Evolutionary conservation across 2,888 invertebrate genomes (phyloP).

Genomic region (Cybosia mesomella): DNA sequence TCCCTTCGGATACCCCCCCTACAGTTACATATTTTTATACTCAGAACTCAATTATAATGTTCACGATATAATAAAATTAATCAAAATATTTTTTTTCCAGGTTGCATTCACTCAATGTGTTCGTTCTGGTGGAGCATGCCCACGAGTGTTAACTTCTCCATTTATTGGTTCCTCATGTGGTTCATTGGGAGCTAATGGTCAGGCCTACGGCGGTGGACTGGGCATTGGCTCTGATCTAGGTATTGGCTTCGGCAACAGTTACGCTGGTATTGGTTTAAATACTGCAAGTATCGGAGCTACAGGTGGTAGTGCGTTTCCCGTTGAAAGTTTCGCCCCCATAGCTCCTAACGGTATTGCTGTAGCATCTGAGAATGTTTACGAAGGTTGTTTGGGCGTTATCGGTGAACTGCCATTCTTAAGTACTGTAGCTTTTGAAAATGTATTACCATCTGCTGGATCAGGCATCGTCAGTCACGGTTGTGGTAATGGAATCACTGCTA

Average conservation of each 20-base stretch:
- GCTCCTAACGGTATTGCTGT: constrained; percentile 53
- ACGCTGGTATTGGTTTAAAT: constrained; percentile 56
- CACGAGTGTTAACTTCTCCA: too few species aligned
- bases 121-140: too few species aligned
- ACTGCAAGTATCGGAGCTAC: constrained; percentile 40
- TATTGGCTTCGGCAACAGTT: not conserved
- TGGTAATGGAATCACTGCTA: constrained; percentile 42
- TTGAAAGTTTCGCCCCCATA: not conserved
- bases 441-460: constrained; percentile 51
- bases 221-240: too few species aligned
- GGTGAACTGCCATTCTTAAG: constrained; percentile 61
- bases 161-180: too few species aligned
- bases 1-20: too few species aligned
- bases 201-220: too few species aligned
- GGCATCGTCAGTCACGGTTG: constrained; percentile 51
- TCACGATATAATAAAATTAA: too few species aligned
- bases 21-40: too few species aligned
- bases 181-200: too few species aligned
- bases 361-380: constrained; percentile 57
- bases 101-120: too few species aligned
- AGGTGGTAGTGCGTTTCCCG: constrained; percentile 35
- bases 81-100: too few species aligned
- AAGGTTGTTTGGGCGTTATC: constrained; percentile 45
- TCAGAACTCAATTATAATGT: too few species aligned
- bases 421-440: constrained; percentile 52